phyloP scores from a whole-genome alignment of 2,113 vertebrate species.

The Oxyruncus cristatus region DNA sequence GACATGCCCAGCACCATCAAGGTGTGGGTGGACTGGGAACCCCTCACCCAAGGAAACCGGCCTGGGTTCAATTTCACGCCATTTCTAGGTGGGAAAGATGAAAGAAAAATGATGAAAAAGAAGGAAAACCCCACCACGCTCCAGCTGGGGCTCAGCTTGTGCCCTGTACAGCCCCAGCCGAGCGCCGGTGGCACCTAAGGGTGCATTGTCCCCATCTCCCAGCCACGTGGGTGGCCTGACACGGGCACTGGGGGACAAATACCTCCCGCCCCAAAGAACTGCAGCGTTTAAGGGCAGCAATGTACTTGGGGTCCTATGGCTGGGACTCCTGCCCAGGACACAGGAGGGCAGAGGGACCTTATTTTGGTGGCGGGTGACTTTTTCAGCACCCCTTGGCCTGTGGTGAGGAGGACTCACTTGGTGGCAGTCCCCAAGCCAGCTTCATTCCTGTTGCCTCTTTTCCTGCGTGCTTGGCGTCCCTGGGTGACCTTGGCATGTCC shows the following conservation, averaged over 20 bases:
- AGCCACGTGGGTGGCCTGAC: background rate
- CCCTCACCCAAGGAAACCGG: accelerated
- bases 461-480: background rate
- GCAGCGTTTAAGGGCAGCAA: accelerated
- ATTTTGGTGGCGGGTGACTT: background rate
- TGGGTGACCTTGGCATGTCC: constrained; percentile 56
- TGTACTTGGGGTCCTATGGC: background rate
- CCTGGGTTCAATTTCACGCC: background rate
- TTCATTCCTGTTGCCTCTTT: background rate
- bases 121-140: background rate
- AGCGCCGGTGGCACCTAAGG: background rate
- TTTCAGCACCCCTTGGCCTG: background rate
- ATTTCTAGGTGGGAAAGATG: background rate
- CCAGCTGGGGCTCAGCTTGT: background rate
- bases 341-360: background rate
- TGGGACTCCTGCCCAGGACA: background rate
- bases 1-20: accelerated
- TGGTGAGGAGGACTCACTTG: accelerated
- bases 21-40: accelerated
- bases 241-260: accelerated
- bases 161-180: accelerated
- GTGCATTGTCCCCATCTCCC: background rate
- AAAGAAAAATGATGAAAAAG: background rate
- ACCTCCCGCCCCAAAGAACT: background rate
- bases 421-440: background rate